Base-by-base conservation (phyloP, 2,888 invertebrate genomes). In the Exocentrus adspersus region DNA sequence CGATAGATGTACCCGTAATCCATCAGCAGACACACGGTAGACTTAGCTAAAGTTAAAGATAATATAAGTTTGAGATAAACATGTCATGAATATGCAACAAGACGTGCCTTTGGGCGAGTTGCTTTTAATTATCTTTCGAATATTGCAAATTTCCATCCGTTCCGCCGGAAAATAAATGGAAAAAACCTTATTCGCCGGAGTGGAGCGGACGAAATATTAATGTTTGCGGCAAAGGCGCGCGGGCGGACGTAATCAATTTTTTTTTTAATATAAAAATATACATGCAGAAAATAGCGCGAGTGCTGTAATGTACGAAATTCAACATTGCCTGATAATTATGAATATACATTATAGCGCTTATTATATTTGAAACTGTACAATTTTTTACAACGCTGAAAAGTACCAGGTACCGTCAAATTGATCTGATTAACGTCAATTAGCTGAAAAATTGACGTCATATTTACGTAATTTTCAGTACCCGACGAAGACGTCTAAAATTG, bases 51-150 rank as follows among this genome's bases (percentile, higher is more conserved):
- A 80, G 77, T 80, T 80, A 81, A 81, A 80, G 81, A 81, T 81
- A 81, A 81, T 81, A 81, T 81, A 81, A 81, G 80, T 81, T 81
- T 77, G 79, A 79, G 79, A 78, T 79, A 80, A 80, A 80, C 79
- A 80, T 75, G 77, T 77, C 77, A 80, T 81, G 80, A 81, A 81
- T 81, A 81, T 81, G 78, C 77, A 79, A 74, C 68, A 70, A 67
- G 73, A 69, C 69, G 65, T 68, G 69, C 70, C 75, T 73, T 67
- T 58, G 62, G 72, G 75, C 72, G 62, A 71, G 68, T 68, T 70
- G 68, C 69, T 73, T 74, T 76, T 75, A 76, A 76, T 77, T 76
- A 75, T 74, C 73, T 72, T 75, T 75, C 73, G 74, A 75, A 76
- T 76, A 75, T 75, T 74, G 75, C 74, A 72, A 75, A 75, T 74